Percentiles rank a stretch among this genome's conserved stretches.
phyloP scores from a whole-genome alignment of 1,140 invertebrate genomes.

The Globodera rostochiensis region DNA sequence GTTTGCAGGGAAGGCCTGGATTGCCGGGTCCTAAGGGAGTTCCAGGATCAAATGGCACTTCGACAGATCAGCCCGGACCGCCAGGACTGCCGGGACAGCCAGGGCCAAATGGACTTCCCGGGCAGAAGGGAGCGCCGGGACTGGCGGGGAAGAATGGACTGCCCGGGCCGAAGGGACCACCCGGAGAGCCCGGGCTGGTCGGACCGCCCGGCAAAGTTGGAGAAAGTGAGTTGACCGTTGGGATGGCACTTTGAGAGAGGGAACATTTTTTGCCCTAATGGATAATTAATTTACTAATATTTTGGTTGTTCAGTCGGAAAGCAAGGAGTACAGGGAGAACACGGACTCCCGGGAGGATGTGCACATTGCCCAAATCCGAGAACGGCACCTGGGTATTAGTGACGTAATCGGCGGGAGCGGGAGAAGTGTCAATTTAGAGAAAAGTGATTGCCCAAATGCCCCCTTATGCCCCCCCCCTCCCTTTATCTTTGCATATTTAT shows the following conservation, averaged over 20 bases:
- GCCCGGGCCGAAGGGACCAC: slow-evolving; percentile 20
- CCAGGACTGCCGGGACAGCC: slow-evolving; percentile 6
- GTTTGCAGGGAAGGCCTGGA: slow-evolving; percentile 35
- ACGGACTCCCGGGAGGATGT: slow-evolving; percentile 28
- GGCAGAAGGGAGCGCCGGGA: slow-evolving; percentile 32
- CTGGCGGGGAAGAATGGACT: slow-evolving; percentile 20
- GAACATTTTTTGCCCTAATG: no score
- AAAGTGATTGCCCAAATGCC: background rate
- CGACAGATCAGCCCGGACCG: slow-evolving; percentile 32
- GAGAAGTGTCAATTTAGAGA: background rate
- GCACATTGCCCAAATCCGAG: slow-evolving; percentile 25
- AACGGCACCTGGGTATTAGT: slow-evolving; percentile 33
- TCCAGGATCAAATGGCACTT: slow-evolving; percentile 10
- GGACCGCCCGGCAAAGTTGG: slow-evolving; percentile 29
- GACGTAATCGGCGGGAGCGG: no score
- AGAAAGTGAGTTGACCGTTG: slow-evolving; percentile 6
- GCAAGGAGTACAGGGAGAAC: slow-evolving; percentile 26
- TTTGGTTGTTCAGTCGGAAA: slow-evolving; percentile 5
- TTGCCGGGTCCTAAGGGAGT: slow-evolving; percentile 26
- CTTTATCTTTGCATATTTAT: background rate
- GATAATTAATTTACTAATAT: no score
- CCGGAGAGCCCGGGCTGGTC: slow-evolving; percentile 23
- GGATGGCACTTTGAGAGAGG: background rate
- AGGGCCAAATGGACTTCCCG: slow-evolving; percentile 14
- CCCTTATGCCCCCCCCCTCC: background rate